These are phyloP conservation scores for Crotalus viridis DNA, from an alignment of 2,113 vertebrate species.

Conservation along the genomic window DNA sequence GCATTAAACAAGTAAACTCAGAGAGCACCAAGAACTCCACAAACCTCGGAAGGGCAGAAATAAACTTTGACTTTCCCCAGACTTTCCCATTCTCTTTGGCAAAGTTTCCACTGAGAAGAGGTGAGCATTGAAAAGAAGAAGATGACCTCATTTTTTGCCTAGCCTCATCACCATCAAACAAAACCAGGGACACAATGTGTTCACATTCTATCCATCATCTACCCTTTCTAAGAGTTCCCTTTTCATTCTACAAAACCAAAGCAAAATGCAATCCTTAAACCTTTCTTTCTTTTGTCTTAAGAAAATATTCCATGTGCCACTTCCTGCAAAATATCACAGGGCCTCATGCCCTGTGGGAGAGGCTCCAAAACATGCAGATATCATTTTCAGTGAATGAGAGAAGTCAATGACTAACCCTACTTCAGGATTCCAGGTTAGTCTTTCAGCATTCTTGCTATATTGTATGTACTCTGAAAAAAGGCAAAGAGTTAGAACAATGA, in stretches of 20 bases:
- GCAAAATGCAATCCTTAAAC: neutral
- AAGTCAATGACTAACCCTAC: neutral
- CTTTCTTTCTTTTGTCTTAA: neutral
- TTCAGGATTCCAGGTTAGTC: neutral
- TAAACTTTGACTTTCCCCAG: neutral
- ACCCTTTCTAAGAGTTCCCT: neutral
- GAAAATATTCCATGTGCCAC: neutral
- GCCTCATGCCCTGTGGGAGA: neutral
- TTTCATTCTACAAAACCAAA: neutral
- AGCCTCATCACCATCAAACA: neutral
- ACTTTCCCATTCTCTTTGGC: neutral
- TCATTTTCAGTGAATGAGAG: neutral
- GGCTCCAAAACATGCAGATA: neutral
- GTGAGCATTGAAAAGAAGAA: neutral
- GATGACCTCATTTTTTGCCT: no score
- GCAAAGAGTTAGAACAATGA: neutral
- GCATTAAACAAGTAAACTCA: neutral
- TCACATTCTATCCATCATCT: neutral
- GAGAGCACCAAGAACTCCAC: neutral
- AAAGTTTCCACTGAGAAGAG: neutral
- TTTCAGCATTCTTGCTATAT: neutral
- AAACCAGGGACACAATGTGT: neutral
- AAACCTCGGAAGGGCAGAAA: neutral
- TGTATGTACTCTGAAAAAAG: neutral
- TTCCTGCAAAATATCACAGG: neutral